A percentile compares a stretch with the other conserved stretches of the same genome.
phyloP scores from a whole-genome alignment of 2,113 vertebrate species.

The Carettochelys insculpta region DNA sequence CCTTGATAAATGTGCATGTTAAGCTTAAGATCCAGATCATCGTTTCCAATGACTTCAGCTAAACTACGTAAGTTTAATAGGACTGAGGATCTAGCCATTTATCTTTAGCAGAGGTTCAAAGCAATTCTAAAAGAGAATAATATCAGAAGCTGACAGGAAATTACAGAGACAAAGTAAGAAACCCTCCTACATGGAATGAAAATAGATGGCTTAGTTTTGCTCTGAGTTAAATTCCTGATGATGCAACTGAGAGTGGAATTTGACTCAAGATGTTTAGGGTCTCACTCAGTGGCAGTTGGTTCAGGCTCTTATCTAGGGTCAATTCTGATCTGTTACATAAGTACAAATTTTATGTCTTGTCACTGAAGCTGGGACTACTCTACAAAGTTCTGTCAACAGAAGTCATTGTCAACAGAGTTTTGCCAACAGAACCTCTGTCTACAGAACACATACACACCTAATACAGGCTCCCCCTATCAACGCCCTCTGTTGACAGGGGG shows the following conservation, averaged over 20 bases:
- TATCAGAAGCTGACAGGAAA: background rate
- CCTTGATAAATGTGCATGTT: background rate
- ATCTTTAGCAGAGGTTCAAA: background rate
- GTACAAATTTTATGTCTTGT: background rate
- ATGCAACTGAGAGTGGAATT: background rate
- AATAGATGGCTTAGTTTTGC: background rate
- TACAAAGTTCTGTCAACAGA: too few species aligned
- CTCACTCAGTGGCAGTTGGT: background rate
- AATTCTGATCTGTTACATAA: background rate
- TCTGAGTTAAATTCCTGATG: background rate
- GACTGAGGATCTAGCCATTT: background rate
- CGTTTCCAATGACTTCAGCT: background rate
- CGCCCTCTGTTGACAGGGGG: too few species aligned
- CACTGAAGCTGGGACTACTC: too few species aligned
- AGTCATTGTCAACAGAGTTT: too few species aligned
- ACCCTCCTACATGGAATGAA: background rate
- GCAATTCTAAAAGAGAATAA: background rate
- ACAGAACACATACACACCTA: too few species aligned
- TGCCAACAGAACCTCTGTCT: too few species aligned
- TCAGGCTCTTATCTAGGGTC: background rate
- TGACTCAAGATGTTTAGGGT: background rate
- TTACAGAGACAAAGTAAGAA: background rate
- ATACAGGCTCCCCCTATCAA: too few species aligned
- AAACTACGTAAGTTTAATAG: background rate
- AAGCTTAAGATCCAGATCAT: background rate